phyloP scores from a whole-genome alignment of 2,113 vertebrate genomes.

The Catharus bicknelli region DNA sequence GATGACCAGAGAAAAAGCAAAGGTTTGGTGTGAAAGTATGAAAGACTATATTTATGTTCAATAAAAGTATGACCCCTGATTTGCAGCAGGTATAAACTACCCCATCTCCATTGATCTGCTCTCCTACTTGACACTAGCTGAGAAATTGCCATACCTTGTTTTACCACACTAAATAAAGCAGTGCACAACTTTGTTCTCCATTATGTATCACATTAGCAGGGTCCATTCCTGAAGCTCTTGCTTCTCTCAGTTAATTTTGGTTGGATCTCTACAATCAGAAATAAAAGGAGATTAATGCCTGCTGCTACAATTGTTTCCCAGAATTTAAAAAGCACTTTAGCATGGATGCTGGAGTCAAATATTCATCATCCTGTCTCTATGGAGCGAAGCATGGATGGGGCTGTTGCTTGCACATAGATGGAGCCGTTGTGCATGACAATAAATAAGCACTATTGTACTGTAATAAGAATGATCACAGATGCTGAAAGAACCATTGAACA shows the following conservation, averaged over 20 bases:
- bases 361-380: not conserved
- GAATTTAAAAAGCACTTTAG: not conserved
- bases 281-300: not conserved
- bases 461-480: not conserved
- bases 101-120: not conserved
- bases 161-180: not conserved
- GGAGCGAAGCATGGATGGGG: accelerated
- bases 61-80: not conserved
- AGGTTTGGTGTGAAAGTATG: not conserved
- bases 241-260: not conserved
- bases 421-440: not conserved
- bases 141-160: not conserved
- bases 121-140: not conserved
- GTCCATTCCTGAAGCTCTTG: not conserved
- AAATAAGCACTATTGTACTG: not conserved
- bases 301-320: not conserved
- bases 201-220: not conserved
- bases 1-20: not conserved
- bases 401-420: not conserved
- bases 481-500: not conserved
- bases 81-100: not conserved
- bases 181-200: not conserved
- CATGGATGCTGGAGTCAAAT: not conserved
- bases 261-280: not conserved
- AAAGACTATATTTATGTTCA: not conserved